Evolutionary conservation across 2,797 vertebrate genomes (phyloP).

Genomic region (Knipowitschia caucasica): DNA sequence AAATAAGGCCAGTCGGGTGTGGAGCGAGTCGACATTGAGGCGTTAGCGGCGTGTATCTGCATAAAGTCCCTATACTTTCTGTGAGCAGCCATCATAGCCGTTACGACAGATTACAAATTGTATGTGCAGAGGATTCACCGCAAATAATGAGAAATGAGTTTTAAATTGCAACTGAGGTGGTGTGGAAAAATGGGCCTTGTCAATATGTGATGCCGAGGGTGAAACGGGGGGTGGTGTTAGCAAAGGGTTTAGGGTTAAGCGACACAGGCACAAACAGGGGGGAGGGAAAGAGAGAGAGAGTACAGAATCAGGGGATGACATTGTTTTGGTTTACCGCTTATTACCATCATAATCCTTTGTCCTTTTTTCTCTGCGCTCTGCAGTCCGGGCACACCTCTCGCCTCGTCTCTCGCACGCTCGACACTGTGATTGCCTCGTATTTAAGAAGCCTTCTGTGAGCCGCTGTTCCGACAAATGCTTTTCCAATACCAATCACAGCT

Average conservation of each 20-base stretch:
- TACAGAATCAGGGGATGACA: slow-evolving; percentile 75
- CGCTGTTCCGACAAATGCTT: slow-evolving; percentile 79
- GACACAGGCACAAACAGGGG: slow-evolving; percentile 42
- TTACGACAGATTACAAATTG: slow-evolving; percentile 72
- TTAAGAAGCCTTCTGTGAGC: slow-evolving; percentile 78
- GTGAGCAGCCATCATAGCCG: slow-evolving; percentile 59
- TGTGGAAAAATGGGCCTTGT: slow-evolving; percentile 63
- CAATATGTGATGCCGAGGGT: slow-evolving; percentile 65
- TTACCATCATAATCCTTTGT: slow-evolving; percentile 81
- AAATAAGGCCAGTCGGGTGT: slow-evolving; percentile 65
- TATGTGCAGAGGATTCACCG: slow-evolving; percentile 69
- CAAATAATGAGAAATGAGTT: slow-evolving; percentile 79
- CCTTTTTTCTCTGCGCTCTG: slow-evolving; percentile 66
- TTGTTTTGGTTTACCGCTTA: slow-evolving; percentile 82
- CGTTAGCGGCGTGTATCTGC: slow-evolving; percentile 62
- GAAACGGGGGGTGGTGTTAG: slow-evolving; percentile 29
- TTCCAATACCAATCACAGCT: slow-evolving; percentile 82
- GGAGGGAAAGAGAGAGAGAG: slow-evolving; percentile 50
- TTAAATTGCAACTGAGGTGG: slow-evolving; percentile 76
- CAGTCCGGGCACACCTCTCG: slow-evolving; percentile 74
- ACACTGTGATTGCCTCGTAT: slow-evolving; percentile 80
- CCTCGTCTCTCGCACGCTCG: slow-evolving; percentile 69
- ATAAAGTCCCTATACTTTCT: slow-evolving; percentile 52
- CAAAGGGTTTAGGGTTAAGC: slow-evolving; percentile 63
- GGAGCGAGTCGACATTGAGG: slow-evolving; percentile 72